A percentile compares a stretch with the other conserved stretches of the same genome.
These are phyloP conservation scores for Netelia fuscicornis DNA, from an alignment of 2,888 invertebrate genomes.

Conservation along the genomic window DNA sequence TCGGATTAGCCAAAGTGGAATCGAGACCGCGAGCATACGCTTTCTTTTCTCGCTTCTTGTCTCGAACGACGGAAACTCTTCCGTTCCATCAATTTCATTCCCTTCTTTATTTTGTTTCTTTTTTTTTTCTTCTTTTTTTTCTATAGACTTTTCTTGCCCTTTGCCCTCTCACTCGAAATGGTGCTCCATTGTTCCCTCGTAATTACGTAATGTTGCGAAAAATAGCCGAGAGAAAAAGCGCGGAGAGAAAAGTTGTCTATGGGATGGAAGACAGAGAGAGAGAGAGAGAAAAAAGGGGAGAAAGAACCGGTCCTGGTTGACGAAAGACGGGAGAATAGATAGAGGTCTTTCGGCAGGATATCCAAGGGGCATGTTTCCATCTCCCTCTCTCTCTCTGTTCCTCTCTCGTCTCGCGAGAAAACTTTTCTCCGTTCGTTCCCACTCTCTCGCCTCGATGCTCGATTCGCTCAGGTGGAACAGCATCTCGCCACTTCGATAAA, in stretches of 20 bases:
- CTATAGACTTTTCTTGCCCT: no score
- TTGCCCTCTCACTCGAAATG: conserved; percentile 21
- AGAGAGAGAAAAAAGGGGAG: conserved; percentile 15
- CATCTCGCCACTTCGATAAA: conserved; percentile 64
- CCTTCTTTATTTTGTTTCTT: background rate
- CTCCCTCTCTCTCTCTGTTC: conserved; percentile 27
- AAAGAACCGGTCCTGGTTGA: conserved; percentile 30
- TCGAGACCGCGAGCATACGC: conserved; percentile 40
- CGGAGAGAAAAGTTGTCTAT: conserved; percentile 52
- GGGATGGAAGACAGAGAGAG: conserved; percentile 11
- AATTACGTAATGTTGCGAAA: conserved; percentile 64
- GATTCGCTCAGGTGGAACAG: conserved; percentile 69
- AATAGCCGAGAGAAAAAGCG: conserved; percentile 39
- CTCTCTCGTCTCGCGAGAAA: background rate
- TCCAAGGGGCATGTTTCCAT: conserved; percentile 62
- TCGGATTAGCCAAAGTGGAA: conserved; percentile 70
- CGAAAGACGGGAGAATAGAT: conserved; percentile 43
- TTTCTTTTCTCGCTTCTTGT: conserved; percentile 32
- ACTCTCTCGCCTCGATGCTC: conserved; percentile 69
- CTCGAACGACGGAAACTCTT: conserved; percentile 23
- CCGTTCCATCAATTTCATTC: background rate
- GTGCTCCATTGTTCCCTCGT: conserved; percentile 43
- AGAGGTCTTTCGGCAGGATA: conserved; percentile 48
- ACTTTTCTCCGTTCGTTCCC: conserved; percentile 5
- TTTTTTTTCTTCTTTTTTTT: background rate